phyloP scores from a whole-genome alignment of 2,113 vertebrate species.

The Regulus satrapa region DNA sequence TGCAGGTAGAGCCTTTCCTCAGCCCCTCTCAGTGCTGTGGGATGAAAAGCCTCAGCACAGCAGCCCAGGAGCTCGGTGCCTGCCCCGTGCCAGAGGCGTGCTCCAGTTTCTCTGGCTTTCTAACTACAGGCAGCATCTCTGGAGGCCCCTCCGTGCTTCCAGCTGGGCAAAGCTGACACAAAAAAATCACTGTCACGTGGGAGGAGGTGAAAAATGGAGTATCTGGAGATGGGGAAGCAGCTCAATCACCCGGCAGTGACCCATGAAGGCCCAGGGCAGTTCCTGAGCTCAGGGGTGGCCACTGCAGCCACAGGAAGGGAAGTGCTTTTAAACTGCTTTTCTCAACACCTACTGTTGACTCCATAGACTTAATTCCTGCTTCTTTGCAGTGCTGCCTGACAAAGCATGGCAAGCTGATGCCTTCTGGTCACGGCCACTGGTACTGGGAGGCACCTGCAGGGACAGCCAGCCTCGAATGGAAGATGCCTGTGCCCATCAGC shows the following conservation, averaged over 20 bases:
- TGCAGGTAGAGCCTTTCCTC: neutral
- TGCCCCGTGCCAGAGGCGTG: neutral
- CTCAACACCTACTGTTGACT: neutral
- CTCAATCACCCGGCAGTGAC: neutral
- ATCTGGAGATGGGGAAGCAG: neutral
- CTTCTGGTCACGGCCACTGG: neutral
- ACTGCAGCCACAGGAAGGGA: neutral
- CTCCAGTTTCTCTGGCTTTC: neutral
- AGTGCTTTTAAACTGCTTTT: neutral
- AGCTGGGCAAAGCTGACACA: neutral
- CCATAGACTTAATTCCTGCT: neutral
- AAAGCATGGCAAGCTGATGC: neutral
- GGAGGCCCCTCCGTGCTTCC: neutral
- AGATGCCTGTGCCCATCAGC: rapidly evolving
- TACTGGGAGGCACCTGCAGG: neutral
- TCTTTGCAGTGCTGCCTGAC: neutral
- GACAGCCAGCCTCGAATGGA: neutral
- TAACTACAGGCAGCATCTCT: neutral
- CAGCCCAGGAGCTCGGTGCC: neutral
- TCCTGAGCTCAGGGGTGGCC: neutral
- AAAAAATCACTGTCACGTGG: neutral
- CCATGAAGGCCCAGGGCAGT: neutral
- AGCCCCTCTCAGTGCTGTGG: neutral
- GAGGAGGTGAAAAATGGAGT: neutral
- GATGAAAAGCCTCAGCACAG: neutral